These are phyloP conservation scores for Esox masquinongy DNA, from an alignment of 2,797 vertebrate species.

Conservation along the genomic window DNA sequence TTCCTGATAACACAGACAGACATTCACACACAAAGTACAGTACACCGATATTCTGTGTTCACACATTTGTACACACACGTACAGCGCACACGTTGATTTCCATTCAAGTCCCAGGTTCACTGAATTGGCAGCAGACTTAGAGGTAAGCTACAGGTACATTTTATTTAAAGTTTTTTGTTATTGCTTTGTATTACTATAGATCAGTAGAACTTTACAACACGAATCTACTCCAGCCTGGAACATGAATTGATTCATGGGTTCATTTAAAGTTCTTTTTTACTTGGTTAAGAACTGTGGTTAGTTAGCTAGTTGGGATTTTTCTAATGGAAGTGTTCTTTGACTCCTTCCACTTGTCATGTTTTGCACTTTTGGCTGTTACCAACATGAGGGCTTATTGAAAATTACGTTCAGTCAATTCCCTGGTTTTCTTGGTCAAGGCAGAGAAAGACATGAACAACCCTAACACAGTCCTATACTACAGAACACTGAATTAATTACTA, in stretches of 20 bases:
- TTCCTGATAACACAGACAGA: constrained; percentile 15
- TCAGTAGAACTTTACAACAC: not conserved
- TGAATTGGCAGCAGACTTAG: not conserved
- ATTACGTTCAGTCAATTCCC: not conserved
- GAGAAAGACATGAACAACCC: not conserved
- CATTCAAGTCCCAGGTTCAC: constrained; percentile 1
- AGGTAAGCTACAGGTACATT: not conserved
- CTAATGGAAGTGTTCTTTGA: not conserved
- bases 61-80: constrained; percentile 1
- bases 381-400: not conserved
- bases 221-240: too few relatives aligned
- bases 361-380: not conserved
- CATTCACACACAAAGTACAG: not conserved
- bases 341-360: not conserved
- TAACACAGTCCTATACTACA: not conserved
- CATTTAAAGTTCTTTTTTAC: too few relatives aligned
- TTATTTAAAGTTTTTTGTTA: not conserved
- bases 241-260: too few relatives aligned
- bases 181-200: not conserved
- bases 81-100: constrained; percentile 10
- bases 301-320: too few relatives aligned
- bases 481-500: too few relatives aligned
- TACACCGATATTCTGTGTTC: constrained; percentile 8
- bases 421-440: not conserved
- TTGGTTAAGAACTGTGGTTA: too few relatives aligned